Conservation (phyloP, 2,113 vertebrate genomes). For the Redunca redunca region DNA sequence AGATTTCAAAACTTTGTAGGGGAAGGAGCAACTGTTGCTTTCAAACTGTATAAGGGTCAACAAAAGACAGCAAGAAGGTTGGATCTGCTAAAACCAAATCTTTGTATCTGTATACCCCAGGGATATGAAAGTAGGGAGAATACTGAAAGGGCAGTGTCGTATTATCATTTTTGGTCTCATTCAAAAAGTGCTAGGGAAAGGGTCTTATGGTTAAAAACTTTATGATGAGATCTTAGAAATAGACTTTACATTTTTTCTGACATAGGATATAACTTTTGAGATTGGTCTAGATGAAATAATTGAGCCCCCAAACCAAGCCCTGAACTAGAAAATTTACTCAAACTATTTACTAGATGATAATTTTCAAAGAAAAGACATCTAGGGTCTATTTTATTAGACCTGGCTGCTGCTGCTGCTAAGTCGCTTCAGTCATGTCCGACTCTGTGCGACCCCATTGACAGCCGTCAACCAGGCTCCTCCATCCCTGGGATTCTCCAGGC, state of each 20-base stretch:
- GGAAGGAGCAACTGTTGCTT: neutral
- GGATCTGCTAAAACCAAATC: neutral
- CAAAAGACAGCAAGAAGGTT: neutral
- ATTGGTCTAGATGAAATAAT: neutral
- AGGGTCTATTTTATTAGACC: neutral
- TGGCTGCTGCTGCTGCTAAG: too few relatives aligned
- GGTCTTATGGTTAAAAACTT: conserved; percentile 12
- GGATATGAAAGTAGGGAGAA: neutral
- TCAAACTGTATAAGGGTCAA: neutral
- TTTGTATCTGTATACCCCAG: neutral
- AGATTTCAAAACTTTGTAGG: neutral
- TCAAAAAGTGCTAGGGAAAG: neutral
- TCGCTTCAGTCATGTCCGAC: too few relatives aligned
- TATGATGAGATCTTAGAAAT: conserved; percentile 2
- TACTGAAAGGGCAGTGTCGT: neutral
- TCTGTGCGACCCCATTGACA: too few relatives aligned
- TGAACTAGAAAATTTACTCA: conserved; percentile 55
- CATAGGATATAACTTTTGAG: neutral
- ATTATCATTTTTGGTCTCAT: conserved; percentile 37
- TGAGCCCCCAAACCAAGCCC: conserved; percentile 24
- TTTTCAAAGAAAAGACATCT: conserved; percentile 50
- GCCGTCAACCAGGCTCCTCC: too few relatives aligned
- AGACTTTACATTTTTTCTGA: conserved; percentile 52
- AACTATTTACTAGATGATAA: conserved; percentile 22
- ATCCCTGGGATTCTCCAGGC: too few relatives aligned